These are phyloP conservation scores for Leptodirus hochenwartii DNA, from an alignment of 2,888 invertebrate species.

Conservation along the genomic window DNA sequence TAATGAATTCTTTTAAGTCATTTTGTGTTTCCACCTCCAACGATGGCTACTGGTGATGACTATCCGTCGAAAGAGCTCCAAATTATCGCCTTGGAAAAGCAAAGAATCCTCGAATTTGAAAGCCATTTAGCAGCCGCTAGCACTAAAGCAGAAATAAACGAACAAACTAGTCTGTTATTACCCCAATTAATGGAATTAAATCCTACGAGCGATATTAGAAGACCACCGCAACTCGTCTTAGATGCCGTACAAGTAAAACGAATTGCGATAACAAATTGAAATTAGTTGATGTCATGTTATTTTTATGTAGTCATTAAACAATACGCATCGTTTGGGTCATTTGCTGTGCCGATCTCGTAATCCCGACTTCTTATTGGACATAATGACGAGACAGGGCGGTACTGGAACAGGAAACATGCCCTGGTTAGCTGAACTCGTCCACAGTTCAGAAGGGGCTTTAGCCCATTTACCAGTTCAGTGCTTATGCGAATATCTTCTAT, in stretches of 20 bases:
- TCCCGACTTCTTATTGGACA: conserved; percentile 82
- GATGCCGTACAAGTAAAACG: conserved; percentile 66
- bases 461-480: conserved; percentile 93
- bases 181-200: conserved; percentile 74
- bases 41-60: conserved; percentile 39
- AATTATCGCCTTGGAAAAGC: conserved; percentile 50
- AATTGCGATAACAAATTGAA: too few relatives aligned
- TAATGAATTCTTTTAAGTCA: conserved; percentile 33
- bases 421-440: conserved; percentile 87
- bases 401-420: conserved; percentile 81
- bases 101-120: conserved; percentile 75
- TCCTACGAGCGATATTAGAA: conserved; percentile 64
- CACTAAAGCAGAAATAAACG: conserved; percentile 75
- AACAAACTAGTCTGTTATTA: conserved; percentile 70
- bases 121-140: conserved; percentile 80
- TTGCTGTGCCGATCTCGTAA: conserved; percentile 73
- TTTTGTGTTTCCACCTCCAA: conserved; percentile 52
- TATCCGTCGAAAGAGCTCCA: conserved; percentile 47
- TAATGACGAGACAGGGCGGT: conserved; percentile 60
- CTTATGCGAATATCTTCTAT: conserved; percentile 83
- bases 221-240: conserved; percentile 57
- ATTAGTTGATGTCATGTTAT: too few relatives aligned
- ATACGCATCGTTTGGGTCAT: conserved; percentile 68
- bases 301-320: too few relatives aligned
- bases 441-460: conserved; percentile 71